phyloP scores from a whole-genome alignment of 2,797 vertebrate species.

The Tenualosa ilisha region DNA sequence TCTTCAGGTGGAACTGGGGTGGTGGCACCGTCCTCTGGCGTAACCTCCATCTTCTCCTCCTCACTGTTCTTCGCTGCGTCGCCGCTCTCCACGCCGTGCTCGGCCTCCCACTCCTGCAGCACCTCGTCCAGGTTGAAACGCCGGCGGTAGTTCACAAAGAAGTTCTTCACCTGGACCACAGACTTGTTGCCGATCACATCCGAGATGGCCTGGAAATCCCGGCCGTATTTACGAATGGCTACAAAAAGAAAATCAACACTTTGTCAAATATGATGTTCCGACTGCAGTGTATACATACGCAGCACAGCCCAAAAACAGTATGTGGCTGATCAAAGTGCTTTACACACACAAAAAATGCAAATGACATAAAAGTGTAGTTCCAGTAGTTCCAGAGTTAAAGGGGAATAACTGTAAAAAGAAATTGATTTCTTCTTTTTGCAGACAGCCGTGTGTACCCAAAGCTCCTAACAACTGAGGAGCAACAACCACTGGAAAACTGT shows the following conservation, averaged over 20 bases:
- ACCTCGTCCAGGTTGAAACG: conserved; percentile 99
- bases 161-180: conserved; percentile 98
- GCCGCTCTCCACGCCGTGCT: conserved; percentile 90
- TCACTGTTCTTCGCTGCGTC: conserved; percentile 76
- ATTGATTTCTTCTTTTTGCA: neutral
- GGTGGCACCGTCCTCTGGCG: conserved; percentile 69
- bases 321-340: too few species aligned
- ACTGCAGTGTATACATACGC: too few species aligned
- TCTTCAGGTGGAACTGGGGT: conserved; percentile 80
- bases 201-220: conserved; percentile 99
- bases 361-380: too few species aligned
- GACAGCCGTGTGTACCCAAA: neutral
- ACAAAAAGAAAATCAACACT: neutral
- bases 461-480: too few species aligned
- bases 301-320: too few species aligned
- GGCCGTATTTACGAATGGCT: conserved; percentile 98
- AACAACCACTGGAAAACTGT: neutral
- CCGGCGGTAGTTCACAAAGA: conserved; percentile 99
- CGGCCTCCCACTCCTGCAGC: conserved; percentile 99
- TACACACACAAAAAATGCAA: too few species aligned
- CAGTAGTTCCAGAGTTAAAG: too few species aligned
- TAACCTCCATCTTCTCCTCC: conserved; percentile 82
- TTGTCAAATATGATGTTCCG: too few species aligned
- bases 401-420: too few species aligned
- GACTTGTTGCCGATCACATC: conserved; percentile 99